Conservation (phyloP, 1,140 invertebrate species). For the Dendroctonus ponderosae region DNA sequence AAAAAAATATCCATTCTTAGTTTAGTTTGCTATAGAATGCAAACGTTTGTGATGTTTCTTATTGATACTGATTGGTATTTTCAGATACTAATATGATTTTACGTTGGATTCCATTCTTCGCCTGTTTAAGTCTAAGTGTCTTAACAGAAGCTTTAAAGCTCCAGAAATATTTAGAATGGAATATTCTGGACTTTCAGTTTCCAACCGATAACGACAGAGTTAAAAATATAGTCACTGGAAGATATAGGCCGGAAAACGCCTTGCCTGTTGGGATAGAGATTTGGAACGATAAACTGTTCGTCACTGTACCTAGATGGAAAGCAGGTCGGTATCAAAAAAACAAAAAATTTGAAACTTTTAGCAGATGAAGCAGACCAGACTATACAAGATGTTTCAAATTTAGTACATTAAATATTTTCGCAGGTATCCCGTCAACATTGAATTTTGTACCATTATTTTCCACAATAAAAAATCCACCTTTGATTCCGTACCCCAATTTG, state of each 20-base stretch:
- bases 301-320: constrained; percentile 74
- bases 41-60: too few species aligned
- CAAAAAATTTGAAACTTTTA: not conserved
- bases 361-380: not conserved
- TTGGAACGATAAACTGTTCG: constrained; percentile 73
- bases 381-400: not conserved
- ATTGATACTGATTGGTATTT: too few species aligned
- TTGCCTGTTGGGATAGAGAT: constrained; percentile 77
- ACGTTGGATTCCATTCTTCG: too few species aligned
- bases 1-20: too few species aligned
- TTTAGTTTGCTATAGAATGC: too few species aligned
- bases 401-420: constrained; percentile 1
- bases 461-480: constrained; percentile 63
- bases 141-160: constrained; percentile 44
- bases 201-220: constrained; percentile 60
- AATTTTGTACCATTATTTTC: constrained; percentile 72
- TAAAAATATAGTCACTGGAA: constrained; percentile 62
- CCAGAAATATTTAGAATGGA: constrained; percentile 71
- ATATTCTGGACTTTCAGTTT: constrained; percentile 71
- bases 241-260: constrained; percentile 69
- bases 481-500: constrained; percentile 76
- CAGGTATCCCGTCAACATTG: constrained; percentile 76
- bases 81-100: too few species aligned
- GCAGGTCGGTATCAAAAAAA: constrained; percentile 14
- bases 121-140: not conserved